Conservation (phyloP, 2,797 vertebrate genomes). For the Neopelma chrysocephalum region DNA sequence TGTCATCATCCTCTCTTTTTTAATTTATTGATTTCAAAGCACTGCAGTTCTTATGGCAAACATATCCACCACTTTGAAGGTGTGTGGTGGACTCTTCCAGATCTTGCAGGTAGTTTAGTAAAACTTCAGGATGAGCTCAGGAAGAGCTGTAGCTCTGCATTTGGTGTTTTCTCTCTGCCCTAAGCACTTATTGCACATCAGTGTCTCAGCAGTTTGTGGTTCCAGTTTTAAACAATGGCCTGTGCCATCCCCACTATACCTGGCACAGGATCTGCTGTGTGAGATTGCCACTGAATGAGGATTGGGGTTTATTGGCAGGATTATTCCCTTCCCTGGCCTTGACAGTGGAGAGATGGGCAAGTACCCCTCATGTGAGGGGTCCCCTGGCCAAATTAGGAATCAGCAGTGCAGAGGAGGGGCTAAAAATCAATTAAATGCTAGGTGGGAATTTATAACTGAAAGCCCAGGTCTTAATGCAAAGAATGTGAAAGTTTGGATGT, state of each 20-base stretch:
- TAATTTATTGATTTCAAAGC: not conserved
- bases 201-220: not conserved
- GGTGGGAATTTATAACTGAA: not conserved
- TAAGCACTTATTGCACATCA: fast-evolving
- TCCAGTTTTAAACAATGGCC: not conserved
- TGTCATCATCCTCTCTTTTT: not conserved
- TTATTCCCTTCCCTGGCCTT: not conserved
- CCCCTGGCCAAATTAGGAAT: not conserved
- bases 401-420: not conserved
- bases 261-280: not conserved
- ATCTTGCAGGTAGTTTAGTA: not conserved
- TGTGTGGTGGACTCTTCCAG: not conserved
- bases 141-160: not conserved
- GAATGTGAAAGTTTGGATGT: not conserved
- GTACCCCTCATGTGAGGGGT: not conserved
- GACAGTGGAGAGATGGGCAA: not conserved
- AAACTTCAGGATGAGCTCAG: not conserved
- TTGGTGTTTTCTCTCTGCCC: not conserved
- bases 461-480: not conserved
- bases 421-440: not conserved
- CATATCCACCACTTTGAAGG: not conserved
- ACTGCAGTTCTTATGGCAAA: not conserved
- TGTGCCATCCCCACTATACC: not conserved
- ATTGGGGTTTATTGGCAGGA: not conserved
- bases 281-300: not conserved